phyloP scores from a whole-genome alignment of 2,113 vertebrate genomes.

The Salvelinus sp. region DNA sequence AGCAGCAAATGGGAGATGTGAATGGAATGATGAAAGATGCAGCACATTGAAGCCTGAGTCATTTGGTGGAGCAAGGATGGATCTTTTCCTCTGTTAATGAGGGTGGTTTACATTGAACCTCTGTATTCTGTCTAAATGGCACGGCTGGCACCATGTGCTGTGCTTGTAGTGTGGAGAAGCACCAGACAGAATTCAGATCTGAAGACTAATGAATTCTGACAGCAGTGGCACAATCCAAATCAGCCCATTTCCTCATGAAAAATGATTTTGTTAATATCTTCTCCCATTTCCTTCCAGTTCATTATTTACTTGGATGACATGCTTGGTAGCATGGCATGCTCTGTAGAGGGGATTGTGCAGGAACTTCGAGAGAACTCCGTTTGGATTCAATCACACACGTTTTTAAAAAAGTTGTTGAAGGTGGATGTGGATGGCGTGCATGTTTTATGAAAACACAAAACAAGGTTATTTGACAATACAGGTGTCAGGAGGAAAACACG shows the following conservation, averaged over 20 bases:
- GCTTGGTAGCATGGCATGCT: constrained; percentile 1
- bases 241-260: constrained; percentile 17
- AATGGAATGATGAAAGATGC: constrained; percentile 31
- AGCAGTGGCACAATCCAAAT: constrained; percentile 29
- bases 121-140: constrained; percentile 23
- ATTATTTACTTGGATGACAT: constrained; percentile 30
- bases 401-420: neutral
- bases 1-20: constrained; percentile 35
- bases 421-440: too few relatives aligned
- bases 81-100: constrained; percentile 24
- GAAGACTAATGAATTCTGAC: constrained; percentile 52
- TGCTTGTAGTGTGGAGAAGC: constrained; percentile 34
- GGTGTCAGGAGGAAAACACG: too few relatives aligned
- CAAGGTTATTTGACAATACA: too few relatives aligned
- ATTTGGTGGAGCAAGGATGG: constrained; percentile 7
- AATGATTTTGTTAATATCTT: constrained; percentile 37
- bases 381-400: neutral
- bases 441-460: too few relatives aligned
- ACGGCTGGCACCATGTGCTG: constrained; percentile 12
- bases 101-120: constrained; percentile 31
- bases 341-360: neutral
- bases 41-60: constrained; percentile 10
- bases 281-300: constrained; percentile 26
- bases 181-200: constrained; percentile 34
- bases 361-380: neutral